Percentiles rank a stretch among this genome's conserved stretches.
phyloP scores from a whole-genome alignment of 2,797 vertebrate species.

The Sebastes iracundus region DNA sequence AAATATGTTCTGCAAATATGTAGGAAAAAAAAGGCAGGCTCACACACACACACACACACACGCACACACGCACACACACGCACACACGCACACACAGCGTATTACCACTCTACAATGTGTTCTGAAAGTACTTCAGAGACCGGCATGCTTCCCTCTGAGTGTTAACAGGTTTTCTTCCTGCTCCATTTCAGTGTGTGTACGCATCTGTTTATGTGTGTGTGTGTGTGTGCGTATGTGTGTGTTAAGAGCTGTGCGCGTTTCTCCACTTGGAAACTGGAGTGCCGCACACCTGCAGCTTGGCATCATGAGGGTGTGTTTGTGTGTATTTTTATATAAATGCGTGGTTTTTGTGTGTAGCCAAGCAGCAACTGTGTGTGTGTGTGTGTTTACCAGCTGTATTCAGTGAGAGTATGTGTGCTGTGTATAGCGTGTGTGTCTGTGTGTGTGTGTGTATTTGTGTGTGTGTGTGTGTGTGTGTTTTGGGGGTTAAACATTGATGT shows the following conservation, averaged over 20 bases:
- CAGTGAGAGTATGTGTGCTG: not conserved
- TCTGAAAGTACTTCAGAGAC: constrained; percentile 53
- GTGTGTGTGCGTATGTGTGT: not conserved
- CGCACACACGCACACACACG: not conserved
- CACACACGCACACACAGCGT: constrained; percentile 1
- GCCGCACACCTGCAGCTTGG: constrained; percentile 35
- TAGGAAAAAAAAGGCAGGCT: not conserved
- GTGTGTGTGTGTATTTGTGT: constrained; percentile 2
- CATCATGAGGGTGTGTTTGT: constrained; percentile 42
- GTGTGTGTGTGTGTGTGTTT: constrained; percentile 1
- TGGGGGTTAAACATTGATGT: constrained; percentile 69
- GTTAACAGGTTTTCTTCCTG: constrained; percentile 60
- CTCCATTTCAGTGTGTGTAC: constrained; percentile 31
- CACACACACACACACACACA: not conserved
- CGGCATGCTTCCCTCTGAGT: constrained; percentile 43
- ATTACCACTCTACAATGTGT: constrained; percentile 28
- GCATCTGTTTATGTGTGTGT: not conserved
- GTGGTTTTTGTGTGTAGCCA: constrained; percentile 19
- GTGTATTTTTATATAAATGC: constrained; percentile 39
- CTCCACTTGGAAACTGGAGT: constrained; percentile 27
- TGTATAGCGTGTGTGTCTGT: not conserved
- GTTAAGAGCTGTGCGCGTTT: constrained; percentile 16
- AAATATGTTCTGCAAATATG: not conserved
- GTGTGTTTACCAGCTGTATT: constrained; percentile 28
- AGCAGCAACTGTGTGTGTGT: constrained; percentile 30